Base-by-base conservation (phyloP, 2,888 invertebrate species). In the Tiphia femorata region DNA sequence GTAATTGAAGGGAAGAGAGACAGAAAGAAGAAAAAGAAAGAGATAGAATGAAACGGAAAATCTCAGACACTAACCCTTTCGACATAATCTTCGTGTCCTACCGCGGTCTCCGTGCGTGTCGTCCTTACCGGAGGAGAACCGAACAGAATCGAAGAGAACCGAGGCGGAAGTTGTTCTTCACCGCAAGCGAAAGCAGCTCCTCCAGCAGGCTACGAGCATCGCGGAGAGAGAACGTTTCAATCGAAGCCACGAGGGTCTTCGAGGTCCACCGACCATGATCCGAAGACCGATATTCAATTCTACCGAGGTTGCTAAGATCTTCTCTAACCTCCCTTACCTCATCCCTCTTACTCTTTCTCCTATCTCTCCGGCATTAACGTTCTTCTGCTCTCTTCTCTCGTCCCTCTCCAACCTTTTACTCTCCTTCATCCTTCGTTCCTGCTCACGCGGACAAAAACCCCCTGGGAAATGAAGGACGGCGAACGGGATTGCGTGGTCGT, bases 171-270 rank as follows among this genome's bases (percentile, higher is more conserved):
- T 58, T 64, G 43, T 41, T 35, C 42, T 35, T 48, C 33, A 64
- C 53, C 55, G 30, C 56, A 58, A 65, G 49, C 49, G 52, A 52
- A 49, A 58, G 49, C 44, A 38, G 58, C 53, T 58, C 49, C 53
- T 42, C 14, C 21, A 48, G 46, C 44, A 27, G 43, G 43, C 53
- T 44, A n/a, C 42, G 38, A 35, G 23, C 19, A 37, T 53, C 58
- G 37, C 60, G n/a, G n/a, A n/a, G n/a, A 53, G 44, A 40, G 58
- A 59, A 70, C 62, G 58, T 69, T 70, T 71, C 67, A 59, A 73
- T 72, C 67, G 62, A 57, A 57, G 43, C 64, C 43, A 43, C 51
- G 40, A 51, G 46, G 53, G 59, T 63, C 63, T 74, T 62, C 55
- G 49, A 58, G 63, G 41, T 60, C 58, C 59, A 29, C 55, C 57